A percentile compares a stretch with the other conserved stretches of the same genome.
Evolutionary conservation across 2,797 vertebrate genomes (phyloP).

Genomic region (Lepidocolaptes lacrymiger): DNA sequence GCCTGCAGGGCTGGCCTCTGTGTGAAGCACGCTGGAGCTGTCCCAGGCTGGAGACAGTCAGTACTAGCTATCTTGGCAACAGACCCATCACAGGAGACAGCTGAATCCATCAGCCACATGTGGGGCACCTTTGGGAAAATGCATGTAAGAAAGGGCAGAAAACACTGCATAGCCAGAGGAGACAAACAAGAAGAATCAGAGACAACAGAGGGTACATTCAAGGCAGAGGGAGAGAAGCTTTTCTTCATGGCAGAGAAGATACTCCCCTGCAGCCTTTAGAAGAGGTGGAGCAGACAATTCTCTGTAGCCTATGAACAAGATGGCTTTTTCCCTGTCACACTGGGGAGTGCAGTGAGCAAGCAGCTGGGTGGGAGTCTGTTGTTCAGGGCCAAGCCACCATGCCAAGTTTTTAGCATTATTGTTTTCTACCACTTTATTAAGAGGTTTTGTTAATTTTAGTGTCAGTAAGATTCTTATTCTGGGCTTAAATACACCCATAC

Average conservation of each 20-base stretch:
- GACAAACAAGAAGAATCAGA: background rate
- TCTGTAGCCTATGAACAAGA: background rate
- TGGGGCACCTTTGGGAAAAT: background rate
- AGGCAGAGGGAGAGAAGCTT: background rate
- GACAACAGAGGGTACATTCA: background rate
- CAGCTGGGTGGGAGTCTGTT: background rate
- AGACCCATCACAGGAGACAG: background rate
- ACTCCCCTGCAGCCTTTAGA: background rate
- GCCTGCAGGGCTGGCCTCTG: background rate
- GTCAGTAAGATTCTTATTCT: background rate
- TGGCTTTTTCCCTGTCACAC: background rate
- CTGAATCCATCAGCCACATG: background rate
- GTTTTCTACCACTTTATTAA: background rate
- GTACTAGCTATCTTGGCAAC: too few species aligned
- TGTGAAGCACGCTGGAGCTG: fast-evolving
- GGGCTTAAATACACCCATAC: background rate
- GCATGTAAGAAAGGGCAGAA: background rate
- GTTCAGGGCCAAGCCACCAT: background rate
- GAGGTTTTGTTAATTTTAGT: background rate
- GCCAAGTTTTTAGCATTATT: background rate
- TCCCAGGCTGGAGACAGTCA: background rate
- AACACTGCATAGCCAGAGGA: background rate
- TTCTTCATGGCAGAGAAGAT: background rate
- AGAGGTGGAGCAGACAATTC: background rate
- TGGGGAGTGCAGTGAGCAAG: fast-evolving